Evolutionary conservation across 1,140 invertebrate species (phyloP).

Genomic region (Ruditapes philippinarum): DNA sequence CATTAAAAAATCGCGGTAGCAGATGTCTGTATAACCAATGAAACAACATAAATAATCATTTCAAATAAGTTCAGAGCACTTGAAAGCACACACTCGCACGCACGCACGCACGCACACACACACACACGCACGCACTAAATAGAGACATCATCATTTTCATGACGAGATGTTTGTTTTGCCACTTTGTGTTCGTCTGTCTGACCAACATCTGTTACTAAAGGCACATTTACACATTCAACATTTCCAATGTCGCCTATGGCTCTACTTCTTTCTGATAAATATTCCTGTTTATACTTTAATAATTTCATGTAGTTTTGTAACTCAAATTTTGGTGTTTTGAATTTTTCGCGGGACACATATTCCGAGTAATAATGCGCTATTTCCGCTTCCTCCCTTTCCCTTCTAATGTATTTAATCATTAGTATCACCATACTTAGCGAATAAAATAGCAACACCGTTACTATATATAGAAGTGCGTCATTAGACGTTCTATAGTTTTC

Average conservation of each 20-base stretch:
- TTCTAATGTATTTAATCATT: conserved; percentile 85
- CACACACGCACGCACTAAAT: not conserved
- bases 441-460: conserved; percentile 86
- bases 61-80: no score
- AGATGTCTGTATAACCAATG: no score
- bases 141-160: no score
- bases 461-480: conserved; percentile 85
- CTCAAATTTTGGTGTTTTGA: conserved; percentile 70
- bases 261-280: not conserved
- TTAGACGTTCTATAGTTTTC: not conserved
- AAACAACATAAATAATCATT: no score
- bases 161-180: no score
- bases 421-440: conserved; percentile 86
- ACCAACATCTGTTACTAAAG: not conserved
- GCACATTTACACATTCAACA: not conserved
- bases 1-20: no score
- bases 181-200: not conserved
- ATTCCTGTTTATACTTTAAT: conserved; percentile 20
- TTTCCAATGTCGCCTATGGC: no score
- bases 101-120: not conserved
- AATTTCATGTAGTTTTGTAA: conserved; percentile 38
- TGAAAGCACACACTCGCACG: no score
- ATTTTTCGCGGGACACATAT: conserved; percentile 82
- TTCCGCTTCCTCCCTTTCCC: conserved; percentile 83
- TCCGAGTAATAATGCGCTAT: conserved; percentile 84